Evolutionary conservation across 2,888 invertebrate genomes (phyloP), one percentile per base, ranked within the genome.

Genomic region (Acrobasis repandana): DNA sequence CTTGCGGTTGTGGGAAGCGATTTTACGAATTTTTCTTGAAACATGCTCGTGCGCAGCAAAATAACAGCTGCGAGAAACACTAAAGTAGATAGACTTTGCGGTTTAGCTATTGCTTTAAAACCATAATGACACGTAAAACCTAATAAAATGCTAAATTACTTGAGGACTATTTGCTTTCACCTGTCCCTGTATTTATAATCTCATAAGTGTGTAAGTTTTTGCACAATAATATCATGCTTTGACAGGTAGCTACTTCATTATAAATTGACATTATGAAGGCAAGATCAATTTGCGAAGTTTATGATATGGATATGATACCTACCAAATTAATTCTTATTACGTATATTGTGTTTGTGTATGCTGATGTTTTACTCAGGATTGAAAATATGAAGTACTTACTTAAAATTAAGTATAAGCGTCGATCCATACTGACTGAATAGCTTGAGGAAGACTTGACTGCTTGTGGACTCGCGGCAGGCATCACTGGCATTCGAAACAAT

Each of bases 1-100:
- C 71, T 79, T 86, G 88, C 73, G 88, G 89, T 86, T 82, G 83
- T 89, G 89, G 85, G 87, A 89, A 88, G 74, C 71, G 63, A 62
- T 71, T 75, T 74, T 73, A 68, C 68, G 68, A 65, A 70, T 76
- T 75, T 74, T 68, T 72, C 65, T 69, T 71, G 68, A 72, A 70
- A 28, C 6, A 51, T 15, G 28, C 54, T 20, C 58, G 56, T 52
- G 56, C 56, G 43, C 49, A 46, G 63, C 65, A 50, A 57, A 54
- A 1, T 49, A 38, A 18, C 68, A 68, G 64, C 66, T 68, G 66
- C 64, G 46, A n/a, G 8, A 34, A 58, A 11, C 56, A 61, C 60
- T 60, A 63, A 58, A 65, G 61, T 62, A 60, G 61, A 65, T 63
- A 62, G 61, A 59, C 62, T 64, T 63, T 66, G 67, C 60, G 67